Evolutionary conservation across 2,113 vertebrate genomes (phyloP), one percentile per base, ranked within the genome.

Genomic region (Procapra przewalskii): DNA sequence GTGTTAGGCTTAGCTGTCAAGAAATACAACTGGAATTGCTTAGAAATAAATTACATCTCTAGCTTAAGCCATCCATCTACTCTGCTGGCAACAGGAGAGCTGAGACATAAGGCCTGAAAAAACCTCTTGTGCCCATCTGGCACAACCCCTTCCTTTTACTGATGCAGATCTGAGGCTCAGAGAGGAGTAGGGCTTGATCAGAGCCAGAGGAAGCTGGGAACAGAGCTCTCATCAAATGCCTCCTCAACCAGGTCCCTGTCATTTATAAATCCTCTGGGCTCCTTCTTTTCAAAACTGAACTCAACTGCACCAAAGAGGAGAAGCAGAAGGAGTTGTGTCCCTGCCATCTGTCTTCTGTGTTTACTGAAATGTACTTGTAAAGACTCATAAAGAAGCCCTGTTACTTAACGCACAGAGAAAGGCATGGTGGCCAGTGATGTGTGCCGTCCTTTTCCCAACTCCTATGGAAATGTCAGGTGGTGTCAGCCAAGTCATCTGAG

Each of bases 381-480:
- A 77, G 64, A 33, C 27, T 48, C 86, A 21, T 0, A 50, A 23
- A 31, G 0, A 16, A 0, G 6, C 33, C 45, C 31, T 16, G 21
- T 45, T 31, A 62, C 59, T 43, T 11, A 6, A 31, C 0, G 15
- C 7, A 3, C 57, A 7, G 21, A 57, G 79, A 48, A 19, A 75
- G 48, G 48, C 16, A 1, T 23, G 1, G 57, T 17, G 1, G 48
- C 82, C 52, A 16, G 4, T 0, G 11, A 40, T 5, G 45, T 17
- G 16, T 14, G 9, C 6, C 6, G 25, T 6, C 13, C 7, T 36
- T 54, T 33, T 54, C 10, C 79, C 1, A 0, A 52, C 25, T 27
- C 67, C 79, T 15, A n/a, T 13, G 21, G 43, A 67, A n/a, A 48
- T 1, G 52, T 12, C 67, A 48, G 67, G 64, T 2, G 54, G 1